Conservation (phyloP, 1,140 invertebrate genomes). For the Hormaphis cornu region DNA sequence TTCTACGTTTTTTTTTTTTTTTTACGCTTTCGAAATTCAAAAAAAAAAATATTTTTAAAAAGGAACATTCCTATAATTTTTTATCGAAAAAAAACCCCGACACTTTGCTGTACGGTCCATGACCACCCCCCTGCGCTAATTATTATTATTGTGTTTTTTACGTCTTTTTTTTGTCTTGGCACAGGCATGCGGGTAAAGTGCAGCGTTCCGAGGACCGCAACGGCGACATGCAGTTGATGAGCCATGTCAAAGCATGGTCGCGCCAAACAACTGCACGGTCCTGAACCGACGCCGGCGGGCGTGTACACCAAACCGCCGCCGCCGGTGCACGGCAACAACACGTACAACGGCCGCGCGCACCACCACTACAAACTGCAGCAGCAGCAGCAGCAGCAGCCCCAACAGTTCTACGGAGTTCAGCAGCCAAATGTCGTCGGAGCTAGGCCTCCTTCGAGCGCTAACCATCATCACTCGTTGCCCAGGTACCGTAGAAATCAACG, state of each 20-base stretch:
- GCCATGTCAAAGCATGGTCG: slow-evolving; percentile 21
- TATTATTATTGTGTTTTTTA: not conserved
- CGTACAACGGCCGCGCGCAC: slow-evolving; percentile 14
- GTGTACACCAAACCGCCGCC: slow-evolving; percentile 16
- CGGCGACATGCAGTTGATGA: slow-evolving; percentile 19
- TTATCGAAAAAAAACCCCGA: too few relatives aligned
- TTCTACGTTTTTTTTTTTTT: too few relatives aligned
- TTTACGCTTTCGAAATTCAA: too few relatives aligned
- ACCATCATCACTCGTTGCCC: slow-evolving; percentile 26
- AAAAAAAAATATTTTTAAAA: too few relatives aligned
- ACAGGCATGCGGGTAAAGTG: not conserved
- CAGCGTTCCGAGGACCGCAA: not conserved
- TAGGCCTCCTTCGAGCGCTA: not conserved
- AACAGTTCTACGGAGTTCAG: not conserved
- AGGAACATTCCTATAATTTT: too few relatives aligned
- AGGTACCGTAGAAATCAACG: not conserved
- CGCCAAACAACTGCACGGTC: slow-evolving; percentile 22
- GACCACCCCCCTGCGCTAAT: not conserved
- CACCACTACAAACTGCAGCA: not conserved
- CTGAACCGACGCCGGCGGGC: slow-evolving; percentile 23
- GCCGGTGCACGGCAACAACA: slow-evolving; percentile 27
- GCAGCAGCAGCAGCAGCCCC: not conserved
- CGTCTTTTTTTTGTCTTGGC: not conserved
- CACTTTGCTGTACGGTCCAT: too few relatives aligned
- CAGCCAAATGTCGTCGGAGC: not conserved